phyloP scores from a whole-genome alignment of 2,888 invertebrate genomes.

The Pterobdella sp. region DNA sequence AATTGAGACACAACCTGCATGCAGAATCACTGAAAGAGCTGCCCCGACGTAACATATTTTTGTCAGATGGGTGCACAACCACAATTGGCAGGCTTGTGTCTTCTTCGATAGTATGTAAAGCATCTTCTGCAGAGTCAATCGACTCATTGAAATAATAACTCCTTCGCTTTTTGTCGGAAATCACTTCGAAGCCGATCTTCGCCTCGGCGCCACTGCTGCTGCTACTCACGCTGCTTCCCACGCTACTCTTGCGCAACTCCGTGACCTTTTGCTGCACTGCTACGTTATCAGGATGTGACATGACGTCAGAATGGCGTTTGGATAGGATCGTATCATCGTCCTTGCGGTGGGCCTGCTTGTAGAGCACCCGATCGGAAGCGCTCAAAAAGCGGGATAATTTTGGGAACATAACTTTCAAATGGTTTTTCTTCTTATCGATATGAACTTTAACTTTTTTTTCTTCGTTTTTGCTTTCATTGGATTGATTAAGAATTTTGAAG shows the following conservation, averaged over 20 bases:
- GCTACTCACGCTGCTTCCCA: neutral
- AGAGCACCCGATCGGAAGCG: neutral
- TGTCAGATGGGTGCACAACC: neutral
- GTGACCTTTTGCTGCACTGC: too few relatives aligned
- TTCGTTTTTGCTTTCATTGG: too few relatives aligned
- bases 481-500: too few relatives aligned
- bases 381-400: neutral
- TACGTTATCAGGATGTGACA: too few relatives aligned
- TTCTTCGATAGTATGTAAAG: neutral
- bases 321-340: neutral
- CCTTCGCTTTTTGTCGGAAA: neutral
- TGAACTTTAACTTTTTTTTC: too few relatives aligned
- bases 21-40: neutral
- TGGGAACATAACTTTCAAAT: neutral
- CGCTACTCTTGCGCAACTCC: neutral
- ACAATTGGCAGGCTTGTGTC: neutral
- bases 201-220: neutral
- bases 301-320: too few relatives aligned
- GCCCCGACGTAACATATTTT: neutral
- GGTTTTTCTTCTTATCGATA: constrained; percentile 8
- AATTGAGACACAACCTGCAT: constrained; percentile 7
- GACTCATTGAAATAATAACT: neutral
- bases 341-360: neutral
- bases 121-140: constrained; percentile 7
- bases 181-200: neutral